A percentile compares a stretch with the other conserved stretches of the same genome.
phyloP scores from a whole-genome alignment of 1,140 invertebrate genomes.

The Cataglyphis hispanica region DNA sequence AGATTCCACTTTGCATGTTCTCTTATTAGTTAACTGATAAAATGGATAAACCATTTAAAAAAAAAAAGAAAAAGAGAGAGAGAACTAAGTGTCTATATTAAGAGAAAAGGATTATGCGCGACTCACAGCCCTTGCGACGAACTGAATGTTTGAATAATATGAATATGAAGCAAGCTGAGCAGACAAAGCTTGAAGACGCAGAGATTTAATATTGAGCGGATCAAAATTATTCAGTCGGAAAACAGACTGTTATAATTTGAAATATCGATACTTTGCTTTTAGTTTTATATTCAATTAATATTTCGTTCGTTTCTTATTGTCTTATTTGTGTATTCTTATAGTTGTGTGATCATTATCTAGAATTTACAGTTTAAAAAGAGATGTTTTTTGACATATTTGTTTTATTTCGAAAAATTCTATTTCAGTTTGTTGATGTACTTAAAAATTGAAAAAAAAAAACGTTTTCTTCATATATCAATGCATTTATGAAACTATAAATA shows the following conservation, averaged over 20 bases:
- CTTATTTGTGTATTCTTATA: no score
- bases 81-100: neutral
- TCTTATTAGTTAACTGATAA: conserved; percentile 23
- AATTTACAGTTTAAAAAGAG: neutral
- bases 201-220: conserved; percentile 32
- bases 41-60: neutral
- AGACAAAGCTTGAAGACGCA: conserved; percentile 27
- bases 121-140: neutral
- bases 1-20: neutral
- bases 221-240: conserved; percentile 48
- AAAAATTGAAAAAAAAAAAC: no score
- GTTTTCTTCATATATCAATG: conserved; percentile 23
- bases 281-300: neutral
- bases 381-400: neutral
- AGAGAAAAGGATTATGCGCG: conserved; percentile 23
- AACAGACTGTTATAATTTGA: conserved; percentile 15
- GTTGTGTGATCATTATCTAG: neutral
- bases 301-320: neutral
- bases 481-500: neutral
- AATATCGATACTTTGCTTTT: no score
- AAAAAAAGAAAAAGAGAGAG: no score
- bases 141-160: conserved; percentile 45
- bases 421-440: no score
- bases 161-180: conserved; percentile 19
- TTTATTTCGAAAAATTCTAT: neutral